phyloP scores from a whole-genome alignment of 2,888 invertebrate genomes.

The Galeopsomyia nigrocyanea region DNA sequence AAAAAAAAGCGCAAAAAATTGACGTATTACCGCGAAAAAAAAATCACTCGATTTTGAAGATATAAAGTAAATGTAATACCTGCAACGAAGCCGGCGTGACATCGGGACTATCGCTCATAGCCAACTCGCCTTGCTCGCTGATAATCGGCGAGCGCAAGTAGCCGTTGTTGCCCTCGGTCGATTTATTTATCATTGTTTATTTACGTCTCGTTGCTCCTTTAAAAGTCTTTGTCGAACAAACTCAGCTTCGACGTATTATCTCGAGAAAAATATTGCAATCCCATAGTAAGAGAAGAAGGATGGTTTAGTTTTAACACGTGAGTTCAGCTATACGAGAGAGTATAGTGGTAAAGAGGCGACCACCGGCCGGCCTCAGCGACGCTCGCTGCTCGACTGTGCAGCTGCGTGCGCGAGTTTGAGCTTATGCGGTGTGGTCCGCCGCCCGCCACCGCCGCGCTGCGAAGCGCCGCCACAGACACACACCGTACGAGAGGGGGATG shows the following conservation, averaged over 20 bases:
- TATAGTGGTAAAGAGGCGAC: background rate
- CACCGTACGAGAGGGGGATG: conserved; percentile 13
- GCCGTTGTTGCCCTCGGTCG: conserved; percentile 62
- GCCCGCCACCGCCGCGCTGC: background rate
- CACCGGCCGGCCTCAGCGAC: conserved; percentile 10
- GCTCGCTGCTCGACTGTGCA: conserved; percentile 34
- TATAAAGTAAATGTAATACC: conserved; percentile 49
- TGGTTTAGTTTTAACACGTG: background rate
- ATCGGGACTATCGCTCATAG: conserved; percentile 56
- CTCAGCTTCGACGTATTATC: too few relatives aligned
- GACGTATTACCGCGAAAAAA: conserved; percentile 15
- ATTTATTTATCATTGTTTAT: conserved; percentile 51
- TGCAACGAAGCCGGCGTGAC: conserved; percentile 57
- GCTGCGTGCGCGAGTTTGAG: background rate
- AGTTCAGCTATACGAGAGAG: background rate
- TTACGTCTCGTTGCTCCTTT: too few relatives aligned
- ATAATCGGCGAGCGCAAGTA: conserved; percentile 58
- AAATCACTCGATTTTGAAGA: too few relatives aligned
- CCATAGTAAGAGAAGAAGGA: background rate
- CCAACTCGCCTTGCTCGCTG: conserved; percentile 58
- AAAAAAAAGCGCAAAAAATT: conserved; percentile 8
- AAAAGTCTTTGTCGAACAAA: background rate
- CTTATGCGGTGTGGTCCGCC: background rate
- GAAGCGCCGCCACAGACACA: background rate
- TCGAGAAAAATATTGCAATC: too few relatives aligned